A percentile compares a stretch with the other conserved stretches of the same genome.
phyloP scores from a whole-genome alignment of 2,113 vertebrate species.

The Oreochromis tanganicae region DNA sequence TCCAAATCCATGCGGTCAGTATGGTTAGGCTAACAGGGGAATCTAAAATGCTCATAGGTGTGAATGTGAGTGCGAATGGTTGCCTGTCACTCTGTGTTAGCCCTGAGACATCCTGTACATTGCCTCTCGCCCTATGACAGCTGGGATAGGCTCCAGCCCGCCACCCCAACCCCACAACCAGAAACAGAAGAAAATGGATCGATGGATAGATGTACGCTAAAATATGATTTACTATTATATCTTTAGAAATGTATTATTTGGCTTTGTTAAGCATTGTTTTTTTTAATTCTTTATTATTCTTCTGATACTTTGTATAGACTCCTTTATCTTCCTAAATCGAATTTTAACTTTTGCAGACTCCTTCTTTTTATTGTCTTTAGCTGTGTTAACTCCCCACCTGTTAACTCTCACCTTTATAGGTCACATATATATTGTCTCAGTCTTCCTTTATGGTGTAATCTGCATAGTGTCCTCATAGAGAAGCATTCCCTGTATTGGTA shows the following conservation, averaged over 20 bases:
- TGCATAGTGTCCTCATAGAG: neutral
- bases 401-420: neutral
- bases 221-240: neutral
- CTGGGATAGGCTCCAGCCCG: neutral
- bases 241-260: neutral
- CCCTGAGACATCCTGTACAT: neutral
- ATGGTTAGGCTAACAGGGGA: neutral
- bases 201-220: neutral
- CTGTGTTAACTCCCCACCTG: neutral
- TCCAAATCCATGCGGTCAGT: neutral
- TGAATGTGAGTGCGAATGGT: neutral
- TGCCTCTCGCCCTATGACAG: neutral
- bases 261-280: neutral
- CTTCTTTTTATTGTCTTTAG: neutral
- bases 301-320: neutral
- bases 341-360: neutral
- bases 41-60: neutral
- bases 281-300: neutral
- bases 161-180: neutral
- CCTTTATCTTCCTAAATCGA: neutral
- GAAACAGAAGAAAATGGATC: neutral
- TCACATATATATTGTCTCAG: neutral
- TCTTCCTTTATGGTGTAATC: neutral
- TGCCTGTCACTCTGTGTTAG: neutral
- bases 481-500: neutral